Conservation (phyloP, 2,797 vertebrate species). For the Periophthalmus magnuspinnatus region DNA sequence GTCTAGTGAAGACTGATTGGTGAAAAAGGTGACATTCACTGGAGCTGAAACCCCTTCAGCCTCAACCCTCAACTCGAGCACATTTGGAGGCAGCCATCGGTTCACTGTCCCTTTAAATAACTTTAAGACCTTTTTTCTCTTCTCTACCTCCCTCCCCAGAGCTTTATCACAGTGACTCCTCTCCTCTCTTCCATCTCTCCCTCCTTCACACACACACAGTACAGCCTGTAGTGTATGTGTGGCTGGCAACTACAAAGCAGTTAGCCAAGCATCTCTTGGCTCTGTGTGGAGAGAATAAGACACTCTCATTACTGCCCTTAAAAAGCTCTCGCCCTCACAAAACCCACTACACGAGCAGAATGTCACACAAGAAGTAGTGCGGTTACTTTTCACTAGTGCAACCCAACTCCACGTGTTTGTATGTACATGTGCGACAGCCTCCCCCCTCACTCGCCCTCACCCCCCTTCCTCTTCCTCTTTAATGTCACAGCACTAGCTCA, state of each 20-base stretch:
- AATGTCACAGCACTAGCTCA: constrained; percentile 96
- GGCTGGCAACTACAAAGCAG: constrained; percentile 93
- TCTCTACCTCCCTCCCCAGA: constrained; percentile 51
- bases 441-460: constrained; percentile 30
- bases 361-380: constrained; percentile 64
- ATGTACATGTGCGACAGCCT: constrained; percentile 71
- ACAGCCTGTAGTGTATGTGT: constrained; percentile 39
- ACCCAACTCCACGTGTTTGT: constrained; percentile 39
- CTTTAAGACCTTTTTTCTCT: constrained; percentile 58
- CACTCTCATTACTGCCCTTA: constrained; percentile 88
- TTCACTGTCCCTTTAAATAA: constrained; percentile 75
- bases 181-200: constrained; percentile 27
- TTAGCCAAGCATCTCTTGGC: constrained; percentile 93
- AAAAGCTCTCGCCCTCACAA: constrained; percentile 65
- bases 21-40: constrained; percentile 28
- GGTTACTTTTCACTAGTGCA: constrained; percentile 63
- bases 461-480: constrained; percentile 81
- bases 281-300: constrained; percentile 90
- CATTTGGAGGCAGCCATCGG: constrained; percentile 36
- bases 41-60: constrained; percentile 28
- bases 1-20: constrained; percentile 11
- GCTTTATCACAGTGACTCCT: constrained; percentile 64
- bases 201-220: constrained; percentile 43
- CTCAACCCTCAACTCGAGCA: constrained; percentile 25
- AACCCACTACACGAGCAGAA: constrained; percentile 51